Evolutionary conservation across 2,797 vertebrate genomes (phyloP).

Genomic region (Rhinophrynus dorsalis): DNA sequence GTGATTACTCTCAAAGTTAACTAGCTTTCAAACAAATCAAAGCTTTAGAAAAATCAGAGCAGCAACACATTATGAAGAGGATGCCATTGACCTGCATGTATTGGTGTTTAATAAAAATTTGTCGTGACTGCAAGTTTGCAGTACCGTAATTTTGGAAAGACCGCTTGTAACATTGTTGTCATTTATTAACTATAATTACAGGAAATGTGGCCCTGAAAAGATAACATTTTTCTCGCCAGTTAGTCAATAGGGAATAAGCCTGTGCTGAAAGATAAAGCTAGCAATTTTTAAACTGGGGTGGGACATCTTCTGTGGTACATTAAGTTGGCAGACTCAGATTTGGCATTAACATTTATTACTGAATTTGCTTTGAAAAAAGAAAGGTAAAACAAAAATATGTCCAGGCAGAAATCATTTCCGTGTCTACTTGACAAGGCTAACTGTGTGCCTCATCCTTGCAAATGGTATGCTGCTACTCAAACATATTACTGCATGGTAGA

Average conservation of each 20-base stretch:
- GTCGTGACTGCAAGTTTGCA: not conserved
- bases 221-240: slow-evolving; percentile 17
- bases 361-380: no score
- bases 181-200: slow-evolving; percentile 38
- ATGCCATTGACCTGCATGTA: not conserved
- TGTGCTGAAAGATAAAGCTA: slow-evolving; percentile 7
- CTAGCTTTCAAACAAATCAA: not conserved
- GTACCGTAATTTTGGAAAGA: slow-evolving; percentile 19
- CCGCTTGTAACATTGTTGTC: slow-evolving; percentile 7
- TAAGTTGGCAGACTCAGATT: slow-evolving; percentile 11
- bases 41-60: not conserved
- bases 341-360: no score
- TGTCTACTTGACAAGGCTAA: no score
- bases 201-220: slow-evolving; percentile 32
- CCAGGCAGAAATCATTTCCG: no score
- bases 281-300: slow-evolving; percentile 8
- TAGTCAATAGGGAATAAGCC: not conserved
- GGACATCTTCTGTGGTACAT: slow-evolving; percentile 15
- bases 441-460: no score
- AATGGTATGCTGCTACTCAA: no score
- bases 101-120: not conserved
- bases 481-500: no score
- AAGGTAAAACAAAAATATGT: no score
- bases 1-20: not conserved
- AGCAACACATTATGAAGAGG: not conserved